Conservation (phyloP, 2,113 vertebrate genomes). For the Balaeniceps rex region DNA sequence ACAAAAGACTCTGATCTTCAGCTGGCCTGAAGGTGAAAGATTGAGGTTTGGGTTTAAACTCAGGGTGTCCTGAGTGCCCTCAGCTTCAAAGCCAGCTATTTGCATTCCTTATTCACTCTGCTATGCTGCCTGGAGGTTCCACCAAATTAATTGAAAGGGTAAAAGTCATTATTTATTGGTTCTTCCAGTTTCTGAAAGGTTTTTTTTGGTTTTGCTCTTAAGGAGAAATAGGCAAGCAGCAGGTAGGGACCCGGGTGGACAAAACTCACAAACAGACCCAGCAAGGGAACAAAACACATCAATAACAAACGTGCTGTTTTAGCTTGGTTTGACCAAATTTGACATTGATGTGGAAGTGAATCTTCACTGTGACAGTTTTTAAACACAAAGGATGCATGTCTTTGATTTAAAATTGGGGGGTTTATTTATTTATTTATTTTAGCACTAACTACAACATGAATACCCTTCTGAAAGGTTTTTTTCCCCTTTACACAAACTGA, state of each 20-base stretch:
- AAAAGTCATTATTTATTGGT: not conserved
- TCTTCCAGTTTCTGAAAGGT: not conserved
- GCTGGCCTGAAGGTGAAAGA: not conserved
- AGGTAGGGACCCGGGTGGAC: not conserved
- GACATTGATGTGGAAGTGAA: not conserved
- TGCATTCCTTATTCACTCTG: not conserved
- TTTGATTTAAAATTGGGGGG: not conserved
- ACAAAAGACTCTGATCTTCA: not conserved
- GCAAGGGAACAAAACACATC: not conserved
- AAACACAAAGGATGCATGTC: not conserved
- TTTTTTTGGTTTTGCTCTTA: not conserved
- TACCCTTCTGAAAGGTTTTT: not conserved
- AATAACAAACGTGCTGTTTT: not conserved
- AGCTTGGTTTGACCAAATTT: not conserved
- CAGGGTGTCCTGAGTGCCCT: not conserved
- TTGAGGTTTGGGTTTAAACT: not conserved
- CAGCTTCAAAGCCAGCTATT: not conserved
- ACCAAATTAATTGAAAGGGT: not conserved
- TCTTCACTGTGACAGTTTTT: not conserved
- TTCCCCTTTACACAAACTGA: not conserved
- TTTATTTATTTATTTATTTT: not conserved
- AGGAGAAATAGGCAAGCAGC: not conserved
- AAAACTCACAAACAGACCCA: not conserved
- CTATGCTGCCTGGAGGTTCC: not conserved
- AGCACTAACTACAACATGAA: not conserved